Conservation (phyloP, 1,140 invertebrate species). For the Macrocentrus cingulum region DNA sequence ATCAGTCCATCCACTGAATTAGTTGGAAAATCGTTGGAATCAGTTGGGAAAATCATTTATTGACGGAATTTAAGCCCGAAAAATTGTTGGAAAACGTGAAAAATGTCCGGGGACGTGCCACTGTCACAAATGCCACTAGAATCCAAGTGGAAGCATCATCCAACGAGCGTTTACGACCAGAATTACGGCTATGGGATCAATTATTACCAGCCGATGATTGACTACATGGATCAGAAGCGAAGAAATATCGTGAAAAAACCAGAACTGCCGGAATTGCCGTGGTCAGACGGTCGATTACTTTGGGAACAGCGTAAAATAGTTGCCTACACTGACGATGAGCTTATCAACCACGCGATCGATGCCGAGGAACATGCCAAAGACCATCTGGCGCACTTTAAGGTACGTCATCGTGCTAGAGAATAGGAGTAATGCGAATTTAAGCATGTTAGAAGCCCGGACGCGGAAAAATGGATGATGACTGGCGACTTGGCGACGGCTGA, state of each 20-base stretch:
- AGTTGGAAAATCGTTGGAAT: no score
- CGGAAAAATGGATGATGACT: conserved; percentile 32
- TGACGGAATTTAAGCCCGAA: background rate
- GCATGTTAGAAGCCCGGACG: conserved; percentile 10
- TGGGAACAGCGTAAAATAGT: conserved; percentile 59
- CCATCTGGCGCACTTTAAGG: conserved; percentile 62
- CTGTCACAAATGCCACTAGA: conserved; percentile 55
- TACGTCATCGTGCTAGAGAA: conserved; percentile 31
- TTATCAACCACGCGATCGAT: conserved; percentile 64
- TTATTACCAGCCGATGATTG: conserved; percentile 81
- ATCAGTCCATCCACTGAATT: no score
- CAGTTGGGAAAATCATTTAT: background rate
- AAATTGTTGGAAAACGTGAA: conserved; percentile 20
- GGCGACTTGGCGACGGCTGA: conserved; percentile 47
- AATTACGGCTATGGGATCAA: conserved; percentile 81
- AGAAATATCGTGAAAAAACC: conserved; percentile 45
- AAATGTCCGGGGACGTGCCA: conserved; percentile 48
- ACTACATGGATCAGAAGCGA: conserved; percentile 69
- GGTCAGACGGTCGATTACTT: conserved; percentile 67
- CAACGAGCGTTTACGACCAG: conserved; percentile 72
- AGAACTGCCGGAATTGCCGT: conserved; percentile 69
- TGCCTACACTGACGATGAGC: conserved; percentile 66
- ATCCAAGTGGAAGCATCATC: conserved; percentile 49
- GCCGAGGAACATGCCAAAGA: conserved; percentile 68
- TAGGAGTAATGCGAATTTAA: conserved; percentile 16